A percentile compares a stretch with the other conserved stretches of the same genome.
Conservation (phyloP, 2,888 invertebrate genomes). For the Penaeus monodon region DNA sequence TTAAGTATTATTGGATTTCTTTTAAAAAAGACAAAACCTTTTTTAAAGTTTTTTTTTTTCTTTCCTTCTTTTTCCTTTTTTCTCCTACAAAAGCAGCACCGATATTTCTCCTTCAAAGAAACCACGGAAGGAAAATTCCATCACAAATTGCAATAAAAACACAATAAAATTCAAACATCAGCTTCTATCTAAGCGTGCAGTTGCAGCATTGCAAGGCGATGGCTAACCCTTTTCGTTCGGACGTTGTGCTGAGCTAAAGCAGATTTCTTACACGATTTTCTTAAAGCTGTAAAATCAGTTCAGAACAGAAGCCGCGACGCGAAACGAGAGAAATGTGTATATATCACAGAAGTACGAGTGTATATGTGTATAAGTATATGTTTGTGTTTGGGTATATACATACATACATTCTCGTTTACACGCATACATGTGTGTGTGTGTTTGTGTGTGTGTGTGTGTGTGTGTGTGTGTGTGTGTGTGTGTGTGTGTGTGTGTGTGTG, state of each 20-base stretch:
- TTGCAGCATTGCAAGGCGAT: too few species aligned
- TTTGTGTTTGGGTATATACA: not conserved
- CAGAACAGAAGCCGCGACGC: not conserved
- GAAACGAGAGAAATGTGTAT: not conserved
- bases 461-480: constrained; percentile 1
- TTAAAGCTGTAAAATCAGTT: not conserved
- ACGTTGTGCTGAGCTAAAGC: not conserved
- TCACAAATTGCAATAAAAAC: too few species aligned
- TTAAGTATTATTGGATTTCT: too few species aligned
- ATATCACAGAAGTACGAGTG: constrained; percentile 1
- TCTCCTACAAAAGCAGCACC: too few species aligned
- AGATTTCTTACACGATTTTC: not conserved
- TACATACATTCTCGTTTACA: not conserved
- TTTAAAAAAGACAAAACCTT: too few species aligned
- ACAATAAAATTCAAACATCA: too few species aligned
- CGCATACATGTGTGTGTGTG: not conserved
- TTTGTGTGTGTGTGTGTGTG: not conserved
- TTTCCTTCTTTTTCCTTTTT: too few species aligned
- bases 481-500: not conserved
- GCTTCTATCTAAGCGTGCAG: too few species aligned
- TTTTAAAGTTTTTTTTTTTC: too few species aligned
- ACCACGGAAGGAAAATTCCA: too few species aligned
- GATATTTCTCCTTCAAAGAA: too few species aligned
- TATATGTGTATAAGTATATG: constrained; percentile 13
- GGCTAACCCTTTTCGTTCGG: too few species aligned